A percentile compares a stretch with the other conserved stretches of the same genome.
These are phyloP conservation scores for Toxotes chatareus DNA, from an alignment of 2,113 vertebrate genomes.

Conservation along the genomic window DNA sequence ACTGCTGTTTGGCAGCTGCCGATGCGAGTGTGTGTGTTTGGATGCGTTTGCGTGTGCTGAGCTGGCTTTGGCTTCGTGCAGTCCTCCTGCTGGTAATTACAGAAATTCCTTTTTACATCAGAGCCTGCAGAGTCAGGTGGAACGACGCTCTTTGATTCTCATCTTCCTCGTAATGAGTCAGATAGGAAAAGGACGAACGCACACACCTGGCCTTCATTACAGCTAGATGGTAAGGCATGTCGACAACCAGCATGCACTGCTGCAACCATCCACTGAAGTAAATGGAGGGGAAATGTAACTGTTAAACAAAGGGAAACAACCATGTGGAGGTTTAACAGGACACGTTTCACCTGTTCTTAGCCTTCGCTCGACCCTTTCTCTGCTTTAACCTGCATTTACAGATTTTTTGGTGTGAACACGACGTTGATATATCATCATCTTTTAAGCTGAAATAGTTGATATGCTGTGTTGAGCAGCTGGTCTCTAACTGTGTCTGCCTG, in stretches of 20 bases:
- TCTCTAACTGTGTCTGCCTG: too few species aligned
- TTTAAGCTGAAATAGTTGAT: too few species aligned
- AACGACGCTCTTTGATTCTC: slow-evolving; percentile 15
- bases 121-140: slow-evolving; percentile 22
- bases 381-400: too few species aligned
- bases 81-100: slow-evolving; percentile 16
- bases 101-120: slow-evolving; percentile 28
- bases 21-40: slow-evolving; percentile 30
- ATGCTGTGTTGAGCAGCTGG: too few species aligned
- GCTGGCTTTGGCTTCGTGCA: slow-evolving; percentile 42
- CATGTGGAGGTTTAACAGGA: too few species aligned
- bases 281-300: too few species aligned
- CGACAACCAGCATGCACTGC: neutral
- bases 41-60: slow-evolving; percentile 42
- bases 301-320: too few species aligned
- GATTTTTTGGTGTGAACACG: too few species aligned
- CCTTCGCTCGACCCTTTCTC: too few species aligned
- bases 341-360: too few species aligned
- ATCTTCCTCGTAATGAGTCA: neutral
- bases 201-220: slow-evolving; percentile 13
- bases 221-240: neutral
- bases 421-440: too few species aligned
- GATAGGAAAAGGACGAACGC: neutral
- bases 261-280: neutral
- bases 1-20: slow-evolving; percentile 42